Evolutionary conservation across 1,140 invertebrate species (phyloP), one percentile per base, ranked within the genome.

Genomic region (Diachasma alloeum): DNA sequence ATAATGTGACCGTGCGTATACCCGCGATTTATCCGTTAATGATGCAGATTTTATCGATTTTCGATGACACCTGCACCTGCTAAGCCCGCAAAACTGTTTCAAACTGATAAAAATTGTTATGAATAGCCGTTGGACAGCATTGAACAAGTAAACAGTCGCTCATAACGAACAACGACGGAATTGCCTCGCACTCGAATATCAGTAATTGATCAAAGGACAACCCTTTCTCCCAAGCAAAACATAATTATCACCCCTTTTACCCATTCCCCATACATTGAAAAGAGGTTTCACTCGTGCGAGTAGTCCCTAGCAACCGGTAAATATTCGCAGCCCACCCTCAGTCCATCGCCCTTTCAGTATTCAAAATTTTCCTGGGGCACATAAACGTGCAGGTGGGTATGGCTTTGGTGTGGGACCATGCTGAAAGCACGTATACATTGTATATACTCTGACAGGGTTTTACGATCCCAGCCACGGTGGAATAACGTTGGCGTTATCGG

Each of bases 281-380:
- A 46, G 22, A 72, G 70, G 22, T 36, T 72, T 37, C 24, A 17
- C 44, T 74, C 66, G 72, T 71, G 81, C 81, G 15, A 26, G 59
- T 24, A 8, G 78, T 78, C 81, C 82, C 31, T 81, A 76, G 82
- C 68, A 83, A 83, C 82, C 76, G 37, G 22, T 78, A 81, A 82
- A 81, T 77, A 81, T 72, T 72, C 70, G 70, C 24, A 72, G 17
- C 19, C 22, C 22, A 26, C 26, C 46, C 46, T 19, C 17, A 17
- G 17, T 0, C 48, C 48, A 71, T n/a, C 48, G n/a, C 48, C 48
- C 48, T 42, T 42, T 63, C 37, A 15, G 59, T 63, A 63, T 63
- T 63, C 19, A 63, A 63, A 63, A 63, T 63, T 63, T 63, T 63
- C 59, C 59, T 63, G 22, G 22, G 24, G 59, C 59, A 63, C 22